A percentile compares a stretch with the other conserved stretches of the same genome.
These are phyloP conservation scores for Pegoplata infirma DNA, from an alignment of 2,888 invertebrate genomes.

Conservation along the genomic window DNA sequence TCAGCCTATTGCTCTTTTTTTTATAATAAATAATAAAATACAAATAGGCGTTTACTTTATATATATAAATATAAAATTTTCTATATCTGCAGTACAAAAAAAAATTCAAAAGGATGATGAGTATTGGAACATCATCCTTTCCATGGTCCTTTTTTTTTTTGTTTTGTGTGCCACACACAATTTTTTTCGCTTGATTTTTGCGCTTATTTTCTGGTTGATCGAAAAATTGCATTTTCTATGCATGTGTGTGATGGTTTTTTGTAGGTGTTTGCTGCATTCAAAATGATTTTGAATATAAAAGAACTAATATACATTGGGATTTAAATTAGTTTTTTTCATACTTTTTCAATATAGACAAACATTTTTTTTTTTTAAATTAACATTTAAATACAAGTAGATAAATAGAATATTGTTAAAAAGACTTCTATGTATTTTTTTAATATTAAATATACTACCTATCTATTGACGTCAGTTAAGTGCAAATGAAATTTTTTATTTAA, in stretches of 20 bases:
- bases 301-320: slow-evolving; percentile 23
- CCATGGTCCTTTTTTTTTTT: too few relatives aligned
- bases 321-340: slow-evolving; percentile 1
- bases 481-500: background rate
- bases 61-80: slow-evolving; percentile 9
- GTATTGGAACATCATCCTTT: slow-evolving; percentile 28
- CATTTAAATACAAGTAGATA: slow-evolving; percentile 46
- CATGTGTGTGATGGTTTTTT: slow-evolving; percentile 36
- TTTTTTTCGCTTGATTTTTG: slow-evolving; percentile 71
- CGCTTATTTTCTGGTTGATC: slow-evolving; percentile 76
- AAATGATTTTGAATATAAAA: slow-evolving; percentile 48
- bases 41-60: slow-evolving; percentile 63
- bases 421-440: background rate
- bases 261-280: slow-evolving; percentile 59
- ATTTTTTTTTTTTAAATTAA: slow-evolving; percentile 36
- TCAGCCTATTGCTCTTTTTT: slow-evolving; percentile 36
- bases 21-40: slow-evolving; percentile 63
- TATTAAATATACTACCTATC: background rate
- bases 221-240: slow-evolving; percentile 68
- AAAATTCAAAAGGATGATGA: slow-evolving; percentile 17
- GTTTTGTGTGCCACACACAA: background rate
- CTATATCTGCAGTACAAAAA: background rate
- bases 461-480: background rate
- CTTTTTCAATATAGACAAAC: slow-evolving; percentile 9
- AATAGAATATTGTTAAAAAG: slow-evolving; percentile 5